Conservation (phyloP, 2,888 invertebrate genomes). For the Mylabris sibirica region DNA sequence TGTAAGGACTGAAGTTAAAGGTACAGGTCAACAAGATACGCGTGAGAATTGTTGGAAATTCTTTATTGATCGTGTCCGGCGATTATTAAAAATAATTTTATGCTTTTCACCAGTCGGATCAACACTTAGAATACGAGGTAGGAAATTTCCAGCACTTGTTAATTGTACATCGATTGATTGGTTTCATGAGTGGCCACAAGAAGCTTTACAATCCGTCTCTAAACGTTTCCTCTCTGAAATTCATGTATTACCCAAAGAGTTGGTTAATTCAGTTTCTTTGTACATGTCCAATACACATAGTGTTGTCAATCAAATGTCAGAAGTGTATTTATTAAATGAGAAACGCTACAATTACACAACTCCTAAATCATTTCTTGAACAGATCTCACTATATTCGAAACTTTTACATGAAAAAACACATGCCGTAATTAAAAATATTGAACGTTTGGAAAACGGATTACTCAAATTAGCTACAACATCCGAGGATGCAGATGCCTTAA, state of each 20-base stretch:
- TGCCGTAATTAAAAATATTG: constrained; percentile 78
- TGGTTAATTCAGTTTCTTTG: constrained; percentile 73
- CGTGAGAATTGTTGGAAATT: constrained; percentile 95
- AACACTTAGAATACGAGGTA: constrained; percentile 82
- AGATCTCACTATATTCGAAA: constrained; percentile 83
- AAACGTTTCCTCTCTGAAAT: constrained; percentile 81
- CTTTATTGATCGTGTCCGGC: constrained; percentile 89
- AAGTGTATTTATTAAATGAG: constrained; percentile 82
- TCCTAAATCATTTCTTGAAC: constrained; percentile 94
- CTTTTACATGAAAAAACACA: constrained; percentile 72
- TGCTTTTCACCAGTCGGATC: constrained; percentile 96
- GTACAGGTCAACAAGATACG: constrained; percentile 82
- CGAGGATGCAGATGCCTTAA: constrained; percentile 84
- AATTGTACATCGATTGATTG: constrained; percentile 94
- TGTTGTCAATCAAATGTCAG: constrained; percentile 86
- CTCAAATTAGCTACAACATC: constrained; percentile 87
- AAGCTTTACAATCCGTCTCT: constrained; percentile 90
- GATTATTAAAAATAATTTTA: constrained; percentile 77
- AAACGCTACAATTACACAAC: constrained; percentile 95
- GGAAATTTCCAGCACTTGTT: constrained; percentile 93
- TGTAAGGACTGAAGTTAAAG: constrained; percentile 80
- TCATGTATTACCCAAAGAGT: constrained; percentile 70
- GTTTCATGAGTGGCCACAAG: constrained; percentile 97
- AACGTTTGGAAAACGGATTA: constrained; percentile 85
- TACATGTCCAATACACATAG: constrained; percentile 94